A percentile compares a stretch with the other conserved stretches of the same genome.
These are phyloP conservation scores for Brotogeris chrysoptera DNA, from an alignment of 2,797 vertebrate species.

Conservation along the genomic window DNA sequence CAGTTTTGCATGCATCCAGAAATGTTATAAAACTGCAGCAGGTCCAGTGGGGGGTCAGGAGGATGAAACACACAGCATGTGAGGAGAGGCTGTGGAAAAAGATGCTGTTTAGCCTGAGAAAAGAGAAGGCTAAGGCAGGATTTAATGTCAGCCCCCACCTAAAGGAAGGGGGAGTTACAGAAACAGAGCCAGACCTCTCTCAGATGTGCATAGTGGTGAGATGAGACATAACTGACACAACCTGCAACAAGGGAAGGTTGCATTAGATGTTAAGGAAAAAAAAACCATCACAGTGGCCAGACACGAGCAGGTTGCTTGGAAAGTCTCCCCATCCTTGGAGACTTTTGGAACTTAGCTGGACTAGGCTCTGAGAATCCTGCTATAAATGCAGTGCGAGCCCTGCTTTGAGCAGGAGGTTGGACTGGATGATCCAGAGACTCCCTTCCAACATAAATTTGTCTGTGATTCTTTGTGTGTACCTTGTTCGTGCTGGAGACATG, in stretches of 20 bases:
- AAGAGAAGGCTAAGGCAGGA: not conserved
- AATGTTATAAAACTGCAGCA: not conserved
- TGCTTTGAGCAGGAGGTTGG: not conserved
- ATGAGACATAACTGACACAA: not conserved
- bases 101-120: not conserved
- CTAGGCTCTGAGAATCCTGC: not conserved
- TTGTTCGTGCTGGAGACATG: rapidly evolving
- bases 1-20: not conserved
- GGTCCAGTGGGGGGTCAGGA: not conserved
- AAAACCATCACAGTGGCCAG: not conserved
- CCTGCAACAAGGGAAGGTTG: not conserved
- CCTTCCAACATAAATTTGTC: not conserved
- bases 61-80: not conserved
- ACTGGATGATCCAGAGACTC: not conserved
- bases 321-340: not conserved
- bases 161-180: not conserved
- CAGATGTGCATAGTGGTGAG: not conserved
- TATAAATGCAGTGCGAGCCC: rapidly evolving
- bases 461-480: not conserved
- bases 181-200: not conserved
- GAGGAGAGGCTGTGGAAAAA: not conserved
- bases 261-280: not conserved
- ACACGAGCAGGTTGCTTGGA: not conserved
- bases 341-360: not conserved
- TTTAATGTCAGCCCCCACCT: not conserved